Base-by-base conservation (phyloP, 1,140 invertebrate genomes). In the Arion vulgaris region DNA sequence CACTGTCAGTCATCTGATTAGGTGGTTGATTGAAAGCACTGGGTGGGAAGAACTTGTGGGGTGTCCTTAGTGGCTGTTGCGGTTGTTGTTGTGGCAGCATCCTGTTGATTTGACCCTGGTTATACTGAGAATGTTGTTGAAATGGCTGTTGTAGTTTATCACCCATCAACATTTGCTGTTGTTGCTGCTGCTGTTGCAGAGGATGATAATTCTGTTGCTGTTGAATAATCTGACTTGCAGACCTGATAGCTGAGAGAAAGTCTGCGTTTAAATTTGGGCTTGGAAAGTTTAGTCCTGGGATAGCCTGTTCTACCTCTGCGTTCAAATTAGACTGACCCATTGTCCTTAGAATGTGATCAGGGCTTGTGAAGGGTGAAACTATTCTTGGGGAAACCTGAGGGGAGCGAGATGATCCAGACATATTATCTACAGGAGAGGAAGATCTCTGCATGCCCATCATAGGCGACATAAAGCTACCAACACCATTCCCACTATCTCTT, bases 151-250 rank as follows among this genome's bases (percentile, higher is more conserved):
- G 57, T 11, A 13, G 76, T 26, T 36, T 39, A n/a, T 66, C 51
- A 36, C 9, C 5, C 26, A 36, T 28, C n/a, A 57, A 32, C 9
- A 79, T 66, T n/a, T 73, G 68, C 38, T 84, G 84, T 68, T 85
- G 84, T 72, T 87, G 87, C 41, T 84, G 85, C n/a, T n/a, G n/a
- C n/a, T n/a, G n/a, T 78, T 85, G 82, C 34, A 76, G 39, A 49
- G 85, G 86, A 68, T 84, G 83, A 74, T 45, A 45, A 57, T 87
- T 86, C 36, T 83, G 86, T 23, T 83, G 83, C 66, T 85, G 85
- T 71, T 80, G 78, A 2, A 69, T 51, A 17, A 71, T 19, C 68
- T 80, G 78, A 26, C 62, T 80, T 5, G 78, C 78, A 36, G 78
- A 78, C 36, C 51, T 62, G n/a, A 78, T 78, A n/a, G 76, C 76